Base-by-base conservation (phyloP, 2,797 vertebrate genomes). In the Okamejei kenojei region DNA sequence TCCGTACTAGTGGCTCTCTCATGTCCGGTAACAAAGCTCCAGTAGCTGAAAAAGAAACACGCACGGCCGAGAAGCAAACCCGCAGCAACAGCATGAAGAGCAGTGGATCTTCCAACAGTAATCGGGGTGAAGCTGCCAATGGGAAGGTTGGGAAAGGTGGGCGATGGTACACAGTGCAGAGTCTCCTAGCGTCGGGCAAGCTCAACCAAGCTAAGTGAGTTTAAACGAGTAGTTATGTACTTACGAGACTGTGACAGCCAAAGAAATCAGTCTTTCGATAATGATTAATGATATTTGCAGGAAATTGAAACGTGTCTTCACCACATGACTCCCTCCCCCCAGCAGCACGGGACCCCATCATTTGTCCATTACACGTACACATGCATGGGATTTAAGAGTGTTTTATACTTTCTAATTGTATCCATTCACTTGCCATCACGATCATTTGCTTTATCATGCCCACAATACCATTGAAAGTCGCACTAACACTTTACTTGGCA, bases 141-240 rank as follows among this genome's bases (percentile, higher is more conserved):
- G 98, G 97, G 96, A 95, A 98, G 97, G 97, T 97, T 94, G 97
- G 96, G 94, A 98, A 97, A 96, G 97, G 95, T 93, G 96, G 98
- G 95, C 98, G 96, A 96, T 99, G 98, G 98, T 98, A 98, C 96
- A 98, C 96, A 32, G 97, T 99, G 96, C 99, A 99, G 97, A 98
- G 98, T 96, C 98, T 98, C 97, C 96, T 99, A 97, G 98, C 98
- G 94, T 97, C 98, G 61, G 98, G 98, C 96, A 98, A 98, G 97
- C 96, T 99, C 96, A 98, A 97, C 97, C 97, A 97, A 95, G 97
- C 96, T 97, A 99, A 98, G 99, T 99, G 98, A 99, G 99, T 99
- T 96, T 93, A 82, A 73, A 54, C 76, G 90, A 71, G 73, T 92
- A 76, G 90, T 76, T 92, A 92, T 38, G 29, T 92, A 76, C 68